These are phyloP conservation scores for Drosophila subquinaria DNA, from an alignment of 2,888 invertebrate genomes.

Conservation along the genomic window DNA sequence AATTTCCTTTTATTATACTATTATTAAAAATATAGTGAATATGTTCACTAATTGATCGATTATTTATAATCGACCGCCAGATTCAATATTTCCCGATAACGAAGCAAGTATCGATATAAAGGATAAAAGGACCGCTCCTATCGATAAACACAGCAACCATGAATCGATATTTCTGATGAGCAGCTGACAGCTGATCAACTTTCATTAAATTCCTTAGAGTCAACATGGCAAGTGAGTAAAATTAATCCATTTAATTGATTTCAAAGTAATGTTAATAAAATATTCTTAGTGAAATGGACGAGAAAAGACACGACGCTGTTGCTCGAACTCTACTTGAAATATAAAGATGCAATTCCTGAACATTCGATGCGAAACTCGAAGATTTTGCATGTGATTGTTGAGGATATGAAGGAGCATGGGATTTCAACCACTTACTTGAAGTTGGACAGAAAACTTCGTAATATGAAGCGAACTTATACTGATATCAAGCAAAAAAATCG, in stretches of 20 bases:
- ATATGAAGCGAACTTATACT: slow-evolving; percentile 39
- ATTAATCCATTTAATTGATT: not conserved
- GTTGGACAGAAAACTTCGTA: slow-evolving; percentile 37
- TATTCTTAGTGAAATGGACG: slow-evolving; percentile 26
- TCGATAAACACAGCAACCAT: not conserved
- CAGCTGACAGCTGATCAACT: slow-evolving; percentile 14
- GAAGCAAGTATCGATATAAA: slow-evolving; percentile 3
- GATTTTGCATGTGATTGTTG: slow-evolving; percentile 22
- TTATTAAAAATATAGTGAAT: too few species aligned
- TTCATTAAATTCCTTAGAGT: not conserved
- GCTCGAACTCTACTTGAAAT: slow-evolving; percentile 30
- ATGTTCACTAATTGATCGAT: not conserved
- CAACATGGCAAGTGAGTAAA: slow-evolving; percentile 18
- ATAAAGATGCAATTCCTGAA: slow-evolving; percentile 16
- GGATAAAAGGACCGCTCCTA: not conserved
- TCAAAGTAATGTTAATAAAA: not conserved
- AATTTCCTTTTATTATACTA: too few species aligned
- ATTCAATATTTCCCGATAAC: not conserved
- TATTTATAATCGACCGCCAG: not conserved
- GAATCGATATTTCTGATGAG: not conserved
- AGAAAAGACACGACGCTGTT: slow-evolving; percentile 9
- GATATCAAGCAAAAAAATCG: slow-evolving; percentile 19
- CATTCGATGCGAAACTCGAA: slow-evolving; percentile 4
- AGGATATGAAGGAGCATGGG: slow-evolving; percentile 17
- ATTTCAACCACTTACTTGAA: slow-evolving; percentile 22